phyloP scores from a whole-genome alignment of 2,797 vertebrate species.

The Sebastes diploproa region DNA sequence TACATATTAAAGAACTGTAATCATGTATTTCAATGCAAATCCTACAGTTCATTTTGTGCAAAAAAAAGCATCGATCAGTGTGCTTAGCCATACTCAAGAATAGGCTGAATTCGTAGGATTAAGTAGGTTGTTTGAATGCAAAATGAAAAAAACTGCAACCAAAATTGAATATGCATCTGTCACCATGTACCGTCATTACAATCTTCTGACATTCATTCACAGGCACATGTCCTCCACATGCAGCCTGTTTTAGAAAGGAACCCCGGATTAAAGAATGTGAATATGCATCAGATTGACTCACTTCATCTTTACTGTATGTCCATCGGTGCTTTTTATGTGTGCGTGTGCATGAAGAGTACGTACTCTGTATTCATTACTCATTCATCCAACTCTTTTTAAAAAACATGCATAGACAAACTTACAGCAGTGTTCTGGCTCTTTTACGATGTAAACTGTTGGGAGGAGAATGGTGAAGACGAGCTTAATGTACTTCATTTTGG shows the following conservation, averaged over 20 bases:
- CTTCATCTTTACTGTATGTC: slow-evolving; percentile 28
- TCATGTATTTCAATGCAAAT: slow-evolving; percentile 3
- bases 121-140: slow-evolving; percentile 6
- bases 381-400: not conserved
- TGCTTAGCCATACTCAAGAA: not conserved
- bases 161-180: slow-evolving; percentile 31
- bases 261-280: slow-evolving; percentile 44
- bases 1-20: not conserved
- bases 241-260: slow-evolving; percentile 28
- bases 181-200: slow-evolving; percentile 27
- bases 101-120: not conserved
- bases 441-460: not conserved
- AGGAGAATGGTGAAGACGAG: not conserved
- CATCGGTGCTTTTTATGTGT: slow-evolving; percentile 5
- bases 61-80: not conserved
- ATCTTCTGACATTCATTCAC: not conserved
- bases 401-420: not conserved
- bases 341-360: not conserved
- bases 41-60: not conserved
- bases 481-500: not conserved
- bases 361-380: not conserved
- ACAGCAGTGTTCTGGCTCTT: slow-evolving; percentile 13
- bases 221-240: slow-evolving; percentile 15
- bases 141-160: slow-evolving; percentile 8
- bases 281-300: slow-evolving; percentile 45